A percentile compares a stretch with the other conserved stretches of the same genome.
Evolutionary conservation across 1,140 invertebrate species (phyloP).

Genomic region (Marisa cornuarietis): DNA sequence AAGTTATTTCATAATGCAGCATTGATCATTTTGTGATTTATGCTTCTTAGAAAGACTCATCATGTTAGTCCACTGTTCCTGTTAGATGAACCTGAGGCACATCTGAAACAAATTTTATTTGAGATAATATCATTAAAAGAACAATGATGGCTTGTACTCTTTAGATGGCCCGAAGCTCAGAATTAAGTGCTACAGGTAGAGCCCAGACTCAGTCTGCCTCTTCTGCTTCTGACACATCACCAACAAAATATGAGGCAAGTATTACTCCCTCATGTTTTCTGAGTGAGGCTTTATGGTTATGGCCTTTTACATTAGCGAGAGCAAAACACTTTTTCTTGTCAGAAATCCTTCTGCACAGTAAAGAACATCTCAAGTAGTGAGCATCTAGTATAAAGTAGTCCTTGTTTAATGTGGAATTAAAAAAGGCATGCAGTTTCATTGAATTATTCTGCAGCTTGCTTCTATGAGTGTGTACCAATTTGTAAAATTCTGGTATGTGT

Average conservation of each 20-base stretch:
- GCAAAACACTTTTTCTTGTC: neutral
- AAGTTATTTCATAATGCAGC: too few relatives aligned
- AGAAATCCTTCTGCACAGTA: neutral
- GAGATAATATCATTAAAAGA: neutral
- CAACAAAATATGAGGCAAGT: slow-evolving; percentile 56
- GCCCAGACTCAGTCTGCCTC: slow-evolving; percentile 31
- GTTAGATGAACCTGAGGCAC: too few relatives aligned
- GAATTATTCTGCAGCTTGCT: slow-evolving; percentile 3
- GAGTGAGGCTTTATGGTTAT: neutral
- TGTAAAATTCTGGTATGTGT: neutral
- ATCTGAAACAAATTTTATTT: too few relatives aligned
- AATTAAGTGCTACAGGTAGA: slow-evolving; percentile 49
- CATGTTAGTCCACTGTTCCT: too few relatives aligned
- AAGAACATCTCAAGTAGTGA: too few relatives aligned
- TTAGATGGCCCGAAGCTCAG: slow-evolving; percentile 59
- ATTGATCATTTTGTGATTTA: too few relatives aligned
- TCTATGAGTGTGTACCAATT: neutral
- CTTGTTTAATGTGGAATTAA: too few relatives aligned
- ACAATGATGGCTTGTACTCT: slow-evolving; percentile 26
- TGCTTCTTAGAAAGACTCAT: too few relatives aligned
- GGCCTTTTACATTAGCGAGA: too few relatives aligned
- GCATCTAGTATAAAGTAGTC: too few relatives aligned
- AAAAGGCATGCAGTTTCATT: neutral
- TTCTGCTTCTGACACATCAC: slow-evolving; percentile 15
- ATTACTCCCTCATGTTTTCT: slow-evolving; percentile 11